These are phyloP conservation scores for Archegozetes longisetosus DNA, from an alignment of 1,140 invertebrate species.

Conservation along the genomic window DNA sequence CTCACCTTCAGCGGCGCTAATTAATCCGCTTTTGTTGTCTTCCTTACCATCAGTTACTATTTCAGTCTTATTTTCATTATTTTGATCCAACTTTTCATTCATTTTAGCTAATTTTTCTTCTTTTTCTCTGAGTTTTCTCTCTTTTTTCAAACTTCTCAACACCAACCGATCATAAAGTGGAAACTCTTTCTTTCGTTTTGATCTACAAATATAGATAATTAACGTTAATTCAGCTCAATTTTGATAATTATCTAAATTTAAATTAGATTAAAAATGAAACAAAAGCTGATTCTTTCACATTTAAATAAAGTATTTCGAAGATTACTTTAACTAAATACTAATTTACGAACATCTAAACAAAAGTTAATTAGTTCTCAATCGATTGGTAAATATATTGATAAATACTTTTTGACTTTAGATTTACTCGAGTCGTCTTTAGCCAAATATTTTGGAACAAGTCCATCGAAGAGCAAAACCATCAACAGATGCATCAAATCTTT, in stretches of 20 bases:
- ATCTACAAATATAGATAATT: too few species aligned
- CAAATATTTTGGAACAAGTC: neutral
- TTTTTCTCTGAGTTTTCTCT: neutral
- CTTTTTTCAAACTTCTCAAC: neutral
- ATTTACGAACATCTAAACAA: neutral
- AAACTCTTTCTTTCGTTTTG: neutral
- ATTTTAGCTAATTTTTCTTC: neutral
- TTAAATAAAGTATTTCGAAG: too few species aligned
- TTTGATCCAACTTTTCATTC: neutral
- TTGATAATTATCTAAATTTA: too few species aligned
- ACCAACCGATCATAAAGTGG: neutral
- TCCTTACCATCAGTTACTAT: neutral
- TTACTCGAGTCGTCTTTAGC: neutral
- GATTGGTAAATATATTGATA: neutral
- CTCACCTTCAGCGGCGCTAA: neutral
- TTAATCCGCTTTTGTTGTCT: neutral
- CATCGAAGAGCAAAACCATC: neutral
- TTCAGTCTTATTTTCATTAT: neutral
- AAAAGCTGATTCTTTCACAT: too few species aligned
- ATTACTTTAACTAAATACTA: neutral
- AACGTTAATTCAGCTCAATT: too few species aligned
- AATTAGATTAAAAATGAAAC: too few species aligned
- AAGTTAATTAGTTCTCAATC: neutral
- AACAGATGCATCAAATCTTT: conserved; percentile 10
- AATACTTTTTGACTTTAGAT: neutral